phyloP scores from a whole-genome alignment of 2,797 vertebrate genomes.

The Acomys russatus region DNA sequence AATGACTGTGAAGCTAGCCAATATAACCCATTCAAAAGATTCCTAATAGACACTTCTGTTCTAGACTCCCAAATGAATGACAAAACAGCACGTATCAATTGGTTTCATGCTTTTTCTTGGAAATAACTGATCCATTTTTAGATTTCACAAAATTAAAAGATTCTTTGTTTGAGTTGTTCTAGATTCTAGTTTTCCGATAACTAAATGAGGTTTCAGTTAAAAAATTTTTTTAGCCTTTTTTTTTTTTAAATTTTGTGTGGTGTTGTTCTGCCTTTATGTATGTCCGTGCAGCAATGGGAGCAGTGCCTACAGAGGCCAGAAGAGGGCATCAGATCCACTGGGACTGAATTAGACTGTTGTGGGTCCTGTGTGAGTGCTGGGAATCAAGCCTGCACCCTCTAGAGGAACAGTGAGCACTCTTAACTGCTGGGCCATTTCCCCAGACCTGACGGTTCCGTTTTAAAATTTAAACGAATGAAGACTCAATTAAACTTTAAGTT shows the following conservation, averaged over 20 bases:
- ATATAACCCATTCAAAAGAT: not conserved
- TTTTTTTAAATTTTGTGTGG: too few relatives aligned
- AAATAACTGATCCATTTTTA: slow-evolving; percentile 1
- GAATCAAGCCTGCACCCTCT: not conserved
- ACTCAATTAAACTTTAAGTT: not conserved
- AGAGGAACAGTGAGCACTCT: not conserved
- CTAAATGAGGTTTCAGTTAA: not conserved
- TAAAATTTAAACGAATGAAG: not conserved
- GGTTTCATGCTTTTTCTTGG: not conserved
- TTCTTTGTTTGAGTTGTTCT: not conserved
- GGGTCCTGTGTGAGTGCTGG: not conserved
- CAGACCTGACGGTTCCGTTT: not conserved
- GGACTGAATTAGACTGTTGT: not conserved
- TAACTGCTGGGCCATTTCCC: not conserved
- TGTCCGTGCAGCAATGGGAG: not conserved
- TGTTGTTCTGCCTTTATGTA: not conserved
- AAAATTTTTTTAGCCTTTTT: not conserved
- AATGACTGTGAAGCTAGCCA: not conserved
- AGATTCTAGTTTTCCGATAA: slow-evolving; percentile 10
- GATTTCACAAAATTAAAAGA: slow-evolving; percentile 22
- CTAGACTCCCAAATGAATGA: not conserved
- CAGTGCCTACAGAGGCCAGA: not conserved
- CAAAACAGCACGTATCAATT: not conserved
- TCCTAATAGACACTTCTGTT: not conserved
- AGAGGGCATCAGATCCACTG: not conserved